A percentile compares a stretch with the other conserved stretches of the same genome.
Conservation (phyloP, 2,113 vertebrate genomes). For the Sturnus vulgaris region DNA sequence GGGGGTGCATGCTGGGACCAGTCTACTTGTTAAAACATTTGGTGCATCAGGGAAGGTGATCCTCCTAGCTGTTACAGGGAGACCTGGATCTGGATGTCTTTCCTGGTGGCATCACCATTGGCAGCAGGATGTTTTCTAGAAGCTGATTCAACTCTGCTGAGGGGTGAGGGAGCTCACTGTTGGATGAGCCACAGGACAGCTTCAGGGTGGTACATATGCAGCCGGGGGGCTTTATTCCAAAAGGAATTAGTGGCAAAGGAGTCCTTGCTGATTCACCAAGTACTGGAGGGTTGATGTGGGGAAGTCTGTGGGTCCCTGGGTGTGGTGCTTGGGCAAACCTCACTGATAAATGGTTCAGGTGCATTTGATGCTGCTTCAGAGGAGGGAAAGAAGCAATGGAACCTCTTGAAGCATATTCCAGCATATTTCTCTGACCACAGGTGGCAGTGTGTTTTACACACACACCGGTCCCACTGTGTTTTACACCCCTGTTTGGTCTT, state of each 20-base stretch:
- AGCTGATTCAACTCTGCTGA: neutral
- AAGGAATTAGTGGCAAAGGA: neutral
- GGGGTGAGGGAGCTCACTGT: neutral
- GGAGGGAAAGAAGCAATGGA: neutral
- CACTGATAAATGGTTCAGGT: neutral
- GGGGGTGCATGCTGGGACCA: neutral
- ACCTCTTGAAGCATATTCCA: neutral
- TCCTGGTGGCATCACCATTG: neutral
- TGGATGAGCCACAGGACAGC: neutral
- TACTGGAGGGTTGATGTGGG: neutral
- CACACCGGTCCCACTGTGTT: neutral
- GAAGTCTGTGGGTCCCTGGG: neutral
- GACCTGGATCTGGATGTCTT: neutral
- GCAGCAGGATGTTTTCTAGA: neutral
- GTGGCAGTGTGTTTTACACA: neutral
- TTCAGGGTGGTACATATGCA: rapidly evolving
- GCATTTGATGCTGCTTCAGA: neutral
- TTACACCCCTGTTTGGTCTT: neutral
- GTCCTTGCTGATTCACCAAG: neutral
- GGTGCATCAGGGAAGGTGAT: neutral
- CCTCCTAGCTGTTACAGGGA: neutral
- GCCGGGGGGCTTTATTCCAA: neutral
- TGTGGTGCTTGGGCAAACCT: neutral
- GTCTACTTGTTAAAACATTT: neutral
- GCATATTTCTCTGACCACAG: neutral